These are phyloP conservation scores for Grammomys dolichurus DNA, from an alignment of 2,113 vertebrate species.

Conservation along the genomic window DNA sequence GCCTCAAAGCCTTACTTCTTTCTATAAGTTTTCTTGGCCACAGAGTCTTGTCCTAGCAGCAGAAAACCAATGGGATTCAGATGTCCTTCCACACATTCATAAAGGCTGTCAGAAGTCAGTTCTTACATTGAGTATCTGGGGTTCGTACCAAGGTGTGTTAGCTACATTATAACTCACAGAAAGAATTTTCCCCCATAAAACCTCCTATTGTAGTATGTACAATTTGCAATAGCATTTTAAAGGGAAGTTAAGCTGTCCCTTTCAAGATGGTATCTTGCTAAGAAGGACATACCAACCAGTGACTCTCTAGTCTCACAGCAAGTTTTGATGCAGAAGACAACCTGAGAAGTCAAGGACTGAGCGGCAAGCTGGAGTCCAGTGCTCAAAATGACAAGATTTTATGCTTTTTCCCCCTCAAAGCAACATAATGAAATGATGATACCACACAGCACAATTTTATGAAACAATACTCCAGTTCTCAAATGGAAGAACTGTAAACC, in stretches of 20 bases:
- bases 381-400: conserved; percentile 79
- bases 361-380: conserved; percentile 63
- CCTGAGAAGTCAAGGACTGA: conserved; percentile 65
- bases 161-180: conserved; percentile 60
- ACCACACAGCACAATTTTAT: conserved; percentile 83
- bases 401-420: conserved; percentile 54
- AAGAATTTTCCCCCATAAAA: conserved; percentile 67
- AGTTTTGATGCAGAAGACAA: conserved; percentile 70
- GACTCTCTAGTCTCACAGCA: conserved; percentile 67
- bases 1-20: not conserved
- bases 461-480: conserved; percentile 87
- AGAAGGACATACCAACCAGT: not conserved
- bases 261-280: conserved; percentile 69
- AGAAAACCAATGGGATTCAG: not conserved
- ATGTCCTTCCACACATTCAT: not conserved
- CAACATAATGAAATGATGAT: conserved; percentile 84
- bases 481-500: conserved; percentile 83
- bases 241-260: conserved; percentile 62
- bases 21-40: not conserved
- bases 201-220: conserved; percentile 55
- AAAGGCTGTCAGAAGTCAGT: not conserved
- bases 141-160: not conserved
- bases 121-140: not conserved
- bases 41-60: not conserved
- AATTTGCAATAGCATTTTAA: conserved; percentile 69